phyloP scores from a whole-genome alignment of 2,113 vertebrate genomes.

The Ovis aries region DNA sequence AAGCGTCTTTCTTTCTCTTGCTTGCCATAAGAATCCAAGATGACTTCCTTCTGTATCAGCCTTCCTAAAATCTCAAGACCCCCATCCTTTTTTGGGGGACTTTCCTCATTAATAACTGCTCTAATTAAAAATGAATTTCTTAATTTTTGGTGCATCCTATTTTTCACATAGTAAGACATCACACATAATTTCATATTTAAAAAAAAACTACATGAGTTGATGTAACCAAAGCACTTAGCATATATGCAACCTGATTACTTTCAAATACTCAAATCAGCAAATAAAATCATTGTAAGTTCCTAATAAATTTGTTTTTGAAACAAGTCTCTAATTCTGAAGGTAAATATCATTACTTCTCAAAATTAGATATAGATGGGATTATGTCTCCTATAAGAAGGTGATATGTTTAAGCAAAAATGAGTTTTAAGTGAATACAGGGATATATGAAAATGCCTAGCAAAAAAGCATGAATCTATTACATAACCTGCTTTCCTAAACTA shows the following conservation, averaged over 20 bases:
- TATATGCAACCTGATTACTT: not conserved
- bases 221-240: not conserved
- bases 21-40: not conserved
- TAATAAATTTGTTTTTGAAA: not conserved
- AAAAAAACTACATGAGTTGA: not conserved
- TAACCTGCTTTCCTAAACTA: not conserved
- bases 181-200: not conserved
- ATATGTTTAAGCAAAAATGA: not conserved
- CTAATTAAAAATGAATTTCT: not conserved
- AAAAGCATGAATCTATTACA: not conserved
- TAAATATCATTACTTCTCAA: not conserved
- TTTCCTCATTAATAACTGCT: not conserved
- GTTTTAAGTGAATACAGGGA: not conserved
- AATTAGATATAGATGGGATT: not conserved
- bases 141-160: not conserved
- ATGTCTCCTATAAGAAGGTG: not conserved
- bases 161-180: not conserved
- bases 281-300: not conserved
- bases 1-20: not conserved
- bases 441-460: not conserved
- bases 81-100: not conserved
- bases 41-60: not conserved
- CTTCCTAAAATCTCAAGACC: accelerated
- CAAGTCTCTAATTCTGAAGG: not conserved
- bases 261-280: not conserved